Conservation (phyloP, 2,888 invertebrate genomes). For the Philaethria dido region DNA sequence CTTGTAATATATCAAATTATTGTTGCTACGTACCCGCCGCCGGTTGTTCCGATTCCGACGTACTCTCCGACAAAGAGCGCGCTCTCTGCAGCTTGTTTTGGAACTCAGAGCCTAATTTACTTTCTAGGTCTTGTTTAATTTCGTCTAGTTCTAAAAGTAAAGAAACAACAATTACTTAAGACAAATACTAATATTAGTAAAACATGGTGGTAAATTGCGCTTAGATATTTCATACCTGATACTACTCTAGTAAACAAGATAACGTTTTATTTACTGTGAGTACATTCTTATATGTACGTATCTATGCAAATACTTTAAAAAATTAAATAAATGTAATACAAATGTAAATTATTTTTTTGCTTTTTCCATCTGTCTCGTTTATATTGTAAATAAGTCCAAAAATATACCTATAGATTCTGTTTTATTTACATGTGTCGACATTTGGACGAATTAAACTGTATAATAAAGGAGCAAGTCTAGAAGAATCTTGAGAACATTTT, state of each 20-base stretch:
- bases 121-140: conserved; percentile 90
- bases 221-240: background rate
- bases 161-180: background rate
- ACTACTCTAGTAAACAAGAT: background rate
- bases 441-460: too few species aligned
- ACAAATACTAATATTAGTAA: conserved; percentile 11
- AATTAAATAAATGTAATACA: background rate
- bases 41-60: conserved; percentile 85
- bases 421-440: too few species aligned
- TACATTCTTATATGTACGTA: background rate
- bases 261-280: background rate
- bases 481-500: too few species aligned
- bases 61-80: conserved; percentile 89
- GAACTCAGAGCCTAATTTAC: conserved; percentile 86
- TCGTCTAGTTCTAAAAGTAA: conserved; percentile 77
- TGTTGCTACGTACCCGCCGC: conserved; percentile 58
- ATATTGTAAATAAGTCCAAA: too few species aligned
- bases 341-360: background rate
- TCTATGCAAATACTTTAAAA: background rate
- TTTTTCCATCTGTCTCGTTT: too few species aligned
- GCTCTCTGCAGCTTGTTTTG: conserved; percentile 87
- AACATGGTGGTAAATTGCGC: background rate
- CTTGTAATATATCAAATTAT: background rate
- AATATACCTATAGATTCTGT: too few species aligned
- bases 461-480: too few species aligned